A percentile compares a stretch with the other conserved stretches of the same genome.
These are phyloP conservation scores for Micromussa lordhowensis DNA, from an alignment of 92 coral and sea anemone species.

Conservation along the genomic window DNA sequence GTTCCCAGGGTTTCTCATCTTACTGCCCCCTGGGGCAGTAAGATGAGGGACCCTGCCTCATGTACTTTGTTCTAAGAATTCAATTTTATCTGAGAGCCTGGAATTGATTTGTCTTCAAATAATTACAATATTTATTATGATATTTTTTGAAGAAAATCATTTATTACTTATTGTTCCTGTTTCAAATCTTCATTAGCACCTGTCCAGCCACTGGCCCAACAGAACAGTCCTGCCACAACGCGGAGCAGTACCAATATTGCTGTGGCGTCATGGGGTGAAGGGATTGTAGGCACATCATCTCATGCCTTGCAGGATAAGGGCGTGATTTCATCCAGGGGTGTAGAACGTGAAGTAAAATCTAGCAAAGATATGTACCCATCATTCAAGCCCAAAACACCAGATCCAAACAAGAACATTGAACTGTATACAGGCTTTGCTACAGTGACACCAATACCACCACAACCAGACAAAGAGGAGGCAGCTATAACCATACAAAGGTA, in stretches of 20 bases:
- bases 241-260: slow-evolving; percentile 67
- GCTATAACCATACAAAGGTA: slow-evolving; percentile 81
- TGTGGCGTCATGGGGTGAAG: slow-evolving; percentile 90
- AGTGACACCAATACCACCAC: slow-evolving; percentile 56
- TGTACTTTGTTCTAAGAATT: too few relatives aligned
- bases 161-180: background rate
- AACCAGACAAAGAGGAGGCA: slow-evolving; percentile 51
- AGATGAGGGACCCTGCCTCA: too few relatives aligned
- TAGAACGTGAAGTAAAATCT: slow-evolving; percentile 66
- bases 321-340: slow-evolving; percentile 77
- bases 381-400: slow-evolving; percentile 39
- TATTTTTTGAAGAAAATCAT: background rate
- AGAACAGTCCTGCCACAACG: slow-evolving; percentile 18
- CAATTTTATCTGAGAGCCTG: too few relatives aligned
- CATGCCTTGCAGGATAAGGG: slow-evolving; percentile 74
- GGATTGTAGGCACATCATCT: slow-evolving; percentile 78
- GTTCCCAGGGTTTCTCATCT: too few relatives aligned
- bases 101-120: too few relatives aligned
- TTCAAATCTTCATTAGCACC: background rate
- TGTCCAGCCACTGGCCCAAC: slow-evolving; percentile 6
- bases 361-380: slow-evolving; percentile 75
- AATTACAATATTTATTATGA: too few relatives aligned
- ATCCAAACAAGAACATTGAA: slow-evolving; percentile 42
- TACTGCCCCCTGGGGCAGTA: too few relatives aligned
- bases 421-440: slow-evolving; percentile 58